Base-by-base conservation (phyloP, 2,113 vertebrate genomes). In the Pithys albifrons region DNA sequence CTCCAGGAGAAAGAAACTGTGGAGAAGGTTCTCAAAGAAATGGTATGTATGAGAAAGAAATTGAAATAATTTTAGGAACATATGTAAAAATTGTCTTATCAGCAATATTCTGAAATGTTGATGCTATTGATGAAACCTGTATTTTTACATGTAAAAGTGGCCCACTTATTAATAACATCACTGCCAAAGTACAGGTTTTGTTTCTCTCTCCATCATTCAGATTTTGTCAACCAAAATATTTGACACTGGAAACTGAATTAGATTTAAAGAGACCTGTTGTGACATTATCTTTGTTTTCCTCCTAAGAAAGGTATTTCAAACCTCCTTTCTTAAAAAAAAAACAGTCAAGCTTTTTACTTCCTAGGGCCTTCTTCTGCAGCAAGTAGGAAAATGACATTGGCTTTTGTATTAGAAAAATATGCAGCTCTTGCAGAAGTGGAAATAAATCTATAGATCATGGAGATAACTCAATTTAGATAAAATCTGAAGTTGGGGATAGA, bases 1-100 rank as follows among this genome's bases (percentile, higher is more conserved):
- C 98, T 99, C 59, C 99, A 99, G 86, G 98, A 99, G n/a, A 89
- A 95, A 73, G 97, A 98, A 79, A 94, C 98, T 66, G 95, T 98
- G 70, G 97, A 98, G 39, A 99, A 97, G 95, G 97, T 99, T 85
- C 90, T 98, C 77, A 98, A 95, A 67, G 98, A 99, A 97, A 98
- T 99, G 97, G 99, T 99, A 97, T 93, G 98, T 98, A 96, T 78
- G 23, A 81, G 45, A 85, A 92, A 94, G 57, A 90, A 91, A 79
- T 57, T 28, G 27, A 81, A 91, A 58, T 52, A 58, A 18, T 51
- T 76, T 55, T n/a, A 82, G 52, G 45, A 89, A 69, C 8, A 39
- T 31, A 16, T 19, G 23, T 39, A 61, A 75, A 75, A 72, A 46
- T 31, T 20, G 3, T 51, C 31, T 57, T 52, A 80, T 31, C 82